Evolutionary conservation across 2,888 invertebrate species (phyloP).

Genomic region (Thelaira solivaga): DNA sequence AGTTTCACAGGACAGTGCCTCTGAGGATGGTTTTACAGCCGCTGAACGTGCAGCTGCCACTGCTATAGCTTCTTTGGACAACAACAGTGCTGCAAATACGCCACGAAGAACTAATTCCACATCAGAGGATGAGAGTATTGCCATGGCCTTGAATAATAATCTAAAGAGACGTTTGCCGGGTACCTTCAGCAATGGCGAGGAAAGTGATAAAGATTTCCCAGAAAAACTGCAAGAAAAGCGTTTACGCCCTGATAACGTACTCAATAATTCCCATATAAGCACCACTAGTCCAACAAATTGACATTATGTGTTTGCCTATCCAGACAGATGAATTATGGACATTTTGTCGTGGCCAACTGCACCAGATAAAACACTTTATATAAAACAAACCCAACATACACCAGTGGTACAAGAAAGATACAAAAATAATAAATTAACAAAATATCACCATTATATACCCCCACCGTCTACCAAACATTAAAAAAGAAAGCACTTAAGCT

Average conservation of each 20-base stretch:
- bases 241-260: constrained; percentile 40
- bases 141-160: constrained; percentile 64
- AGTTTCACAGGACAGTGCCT: constrained; percentile 73
- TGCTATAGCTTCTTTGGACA: constrained; percentile 72
- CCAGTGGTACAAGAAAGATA: constrained; percentile 1
- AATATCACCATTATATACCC: constrained; percentile 41
- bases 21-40: constrained; percentile 75
- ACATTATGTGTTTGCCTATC: constrained; percentile 71
- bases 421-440: constrained; percentile 24
- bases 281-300: constrained; percentile 67
- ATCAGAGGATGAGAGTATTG: constrained; percentile 71
- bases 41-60: constrained; percentile 72
- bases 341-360: constrained; percentile 52
- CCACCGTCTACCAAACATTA: constrained; percentile 54
- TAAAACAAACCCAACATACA: neutral
- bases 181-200: constrained; percentile 71
- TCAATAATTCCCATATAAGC: constrained; percentile 22
- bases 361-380: constrained; percentile 18
- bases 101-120: constrained; percentile 71
- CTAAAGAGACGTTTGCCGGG: constrained; percentile 71
- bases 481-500: neutral
- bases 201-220: constrained; percentile 70
- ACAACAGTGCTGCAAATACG: constrained; percentile 73
- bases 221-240: constrained; percentile 65
- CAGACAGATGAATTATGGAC: constrained; percentile 70